Evolutionary conservation across 2,888 invertebrate genomes (phyloP), one percentile per base, ranked within the genome.

Genomic region (Drosophila paramelanica): DNA sequence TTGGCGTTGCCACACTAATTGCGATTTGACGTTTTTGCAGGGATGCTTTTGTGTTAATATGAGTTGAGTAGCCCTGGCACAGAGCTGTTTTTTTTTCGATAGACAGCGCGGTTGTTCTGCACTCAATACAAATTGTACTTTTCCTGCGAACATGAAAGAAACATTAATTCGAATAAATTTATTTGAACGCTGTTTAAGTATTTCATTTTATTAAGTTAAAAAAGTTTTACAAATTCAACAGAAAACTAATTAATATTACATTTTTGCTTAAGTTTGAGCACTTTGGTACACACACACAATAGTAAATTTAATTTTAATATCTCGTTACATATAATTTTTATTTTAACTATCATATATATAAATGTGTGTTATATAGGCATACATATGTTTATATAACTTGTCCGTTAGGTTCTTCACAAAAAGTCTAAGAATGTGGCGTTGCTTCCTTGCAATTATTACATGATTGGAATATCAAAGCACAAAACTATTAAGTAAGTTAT

Each of bases 211-310:
- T 82, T 82, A 70, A 71, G 69, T 79, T 79, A 82, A 68, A 82
- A 81, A 82, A 81, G 61, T 73, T 75, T 79, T 75, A 82, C 82
- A 82, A 85, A 85, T 85, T 82, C 71, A 83, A 83, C 86, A 83
- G 78, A 83, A 83, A 68, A 78, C 78, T 82, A 83, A 73, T 72
- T 74, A 73, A 67, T 77, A 67, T 81, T 62, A 65, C 61, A 72
- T 80, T 75, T 76, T 81, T 61, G 68, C 81, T 79, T 82, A 74
- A 73, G 73, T 79, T 89, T 89, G 88, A 88, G 89, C 88, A 89
- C 89, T 89, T 89, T 88, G 88, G 80, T 89, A 81, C 76, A 74
- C 79, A 82, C 76, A 77, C 77, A 73, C 62, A 78, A 72, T 82
- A 72, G 67, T 71, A 77, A 78, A 84, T 76, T 73, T 78, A 68